Conservation (phyloP, 2,797 vertebrate genomes). For the Spondyliosoma cantharus region DNA sequence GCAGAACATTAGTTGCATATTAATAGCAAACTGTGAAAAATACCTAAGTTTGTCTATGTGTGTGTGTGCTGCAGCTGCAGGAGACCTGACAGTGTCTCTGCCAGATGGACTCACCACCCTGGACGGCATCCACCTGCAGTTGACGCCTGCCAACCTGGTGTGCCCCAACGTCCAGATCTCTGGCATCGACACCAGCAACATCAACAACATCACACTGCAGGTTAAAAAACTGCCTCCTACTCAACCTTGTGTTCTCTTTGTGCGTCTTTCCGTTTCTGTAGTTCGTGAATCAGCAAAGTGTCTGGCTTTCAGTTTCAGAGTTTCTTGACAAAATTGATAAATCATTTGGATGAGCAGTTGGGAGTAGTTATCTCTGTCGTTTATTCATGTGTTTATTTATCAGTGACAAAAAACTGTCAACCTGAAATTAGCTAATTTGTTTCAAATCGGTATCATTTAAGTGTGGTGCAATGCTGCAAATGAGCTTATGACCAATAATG, state of each 20-base stretch:
- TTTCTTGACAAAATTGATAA: background rate
- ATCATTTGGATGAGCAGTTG: background rate
- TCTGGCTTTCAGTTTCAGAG: background rate
- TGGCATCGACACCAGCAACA: conserved; percentile 93
- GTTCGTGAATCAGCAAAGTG: background rate
- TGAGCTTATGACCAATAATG: background rate
- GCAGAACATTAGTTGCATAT: background rate
- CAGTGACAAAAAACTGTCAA: background rate
- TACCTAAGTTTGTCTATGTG: conserved; percentile 6
- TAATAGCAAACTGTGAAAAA: background rate
- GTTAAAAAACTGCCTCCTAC: conserved; percentile 72
- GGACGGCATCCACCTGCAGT: conserved; percentile 96
- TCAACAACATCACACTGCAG: conserved; percentile 99
- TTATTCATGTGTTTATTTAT: background rate
- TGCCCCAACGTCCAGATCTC: conserved; percentile 98
- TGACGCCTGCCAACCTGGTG: conserved; percentile 92
- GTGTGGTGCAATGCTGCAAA: background rate
- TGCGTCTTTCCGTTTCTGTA: background rate
- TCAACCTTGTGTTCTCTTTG: background rate
- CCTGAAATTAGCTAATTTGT: background rate
- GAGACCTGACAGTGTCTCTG: conserved; percentile 96
- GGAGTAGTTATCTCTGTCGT: background rate
- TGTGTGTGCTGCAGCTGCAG: conserved; percentile 83
- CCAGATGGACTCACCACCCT: conserved; percentile 94
- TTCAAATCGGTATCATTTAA: too few species aligned